Conservation (phyloP, 2,888 invertebrate genomes). For the Eustalomyia histrio region DNA sequence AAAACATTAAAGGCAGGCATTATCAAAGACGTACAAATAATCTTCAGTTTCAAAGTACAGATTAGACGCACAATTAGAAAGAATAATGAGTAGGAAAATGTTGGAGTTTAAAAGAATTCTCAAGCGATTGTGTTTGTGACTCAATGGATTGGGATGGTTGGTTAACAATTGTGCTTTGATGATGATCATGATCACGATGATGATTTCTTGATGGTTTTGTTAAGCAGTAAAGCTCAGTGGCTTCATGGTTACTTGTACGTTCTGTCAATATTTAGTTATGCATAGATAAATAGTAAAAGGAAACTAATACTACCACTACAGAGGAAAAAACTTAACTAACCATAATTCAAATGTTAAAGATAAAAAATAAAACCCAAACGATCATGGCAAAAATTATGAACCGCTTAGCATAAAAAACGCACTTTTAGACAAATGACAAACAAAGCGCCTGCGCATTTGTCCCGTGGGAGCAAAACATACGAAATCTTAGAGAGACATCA, state of each 20-base stretch:
- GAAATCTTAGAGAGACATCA: constrained; percentile 28
- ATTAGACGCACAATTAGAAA: constrained; percentile 69
- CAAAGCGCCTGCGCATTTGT: constrained; percentile 40
- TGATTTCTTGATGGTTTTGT: constrained; percentile 29
- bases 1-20: constrained; percentile 52
- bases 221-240: constrained; percentile 47
- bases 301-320: not conserved
- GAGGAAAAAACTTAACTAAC: not conserved
- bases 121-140: constrained; percentile 38
- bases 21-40: constrained; percentile 45
- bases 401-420: constrained; percentile 32
- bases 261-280: constrained; percentile 62
- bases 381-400: constrained; percentile 37
- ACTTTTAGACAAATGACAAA: constrained; percentile 30
- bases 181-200: constrained; percentile 8
- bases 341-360: not conserved
- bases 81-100: constrained; percentile 64
- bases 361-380: not conserved
- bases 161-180: constrained; percentile 13
- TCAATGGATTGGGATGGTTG: not conserved
- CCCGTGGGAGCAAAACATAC: constrained; percentile 45
- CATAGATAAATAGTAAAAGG: constrained; percentile 49
- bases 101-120: constrained; percentile 48
- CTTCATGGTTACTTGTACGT: constrained; percentile 40
- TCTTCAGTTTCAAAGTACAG: constrained; percentile 62